Evolutionary conservation across 2,888 invertebrate genomes (phyloP), one percentile per base, ranked within the genome.

Genomic region (Pycnomerus fuliginosus): DNA sequence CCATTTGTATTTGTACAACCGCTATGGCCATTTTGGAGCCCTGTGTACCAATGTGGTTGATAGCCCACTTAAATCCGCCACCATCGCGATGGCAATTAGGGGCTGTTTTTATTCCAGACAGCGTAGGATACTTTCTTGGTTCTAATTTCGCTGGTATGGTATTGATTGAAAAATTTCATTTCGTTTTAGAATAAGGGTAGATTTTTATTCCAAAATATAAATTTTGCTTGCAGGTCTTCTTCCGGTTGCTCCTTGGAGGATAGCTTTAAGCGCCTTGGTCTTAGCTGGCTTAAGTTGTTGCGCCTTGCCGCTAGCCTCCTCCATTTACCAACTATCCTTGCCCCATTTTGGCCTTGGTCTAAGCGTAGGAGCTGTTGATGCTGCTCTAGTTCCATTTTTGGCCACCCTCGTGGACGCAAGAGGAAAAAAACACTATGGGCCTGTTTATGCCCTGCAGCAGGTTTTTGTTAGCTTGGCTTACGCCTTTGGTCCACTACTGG

Each of bases 21-120:
- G 82, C 88, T 0, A 87, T 91, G 83, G 87, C 90, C 0, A 82
- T 89, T 50, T 68, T 91, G 52, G 91, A 91, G 64, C 87, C 90
- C 0, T 88, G 88, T 47, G 74, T 91, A 10, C 91, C 90, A 0
- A 80, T 90, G 58, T 91, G 90, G 90, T 70, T 90, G 24, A 79
- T 87, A 65, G 77, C 77, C 8, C 80, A 77, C 39, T 75, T 87
- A 52, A 74, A 81, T 53, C 83, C 84, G 1, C 67, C 80, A 74
- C 83, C 84, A 1, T 64, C 82, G 71, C 80, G 78, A 60, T 87
- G 87, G 87, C 84, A 87, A 64, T 69, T 85, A 60, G 90, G 90
- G 2, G 83, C 86, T 0, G 87, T 90, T 3, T 91, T 91, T 61
- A 83, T 91, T 48, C 90, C 91, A 0, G 91, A 91, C 68, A 90